Evolutionary conservation across 1,140 invertebrate species (phyloP).

Genomic region (Formica selysi): DNA sequence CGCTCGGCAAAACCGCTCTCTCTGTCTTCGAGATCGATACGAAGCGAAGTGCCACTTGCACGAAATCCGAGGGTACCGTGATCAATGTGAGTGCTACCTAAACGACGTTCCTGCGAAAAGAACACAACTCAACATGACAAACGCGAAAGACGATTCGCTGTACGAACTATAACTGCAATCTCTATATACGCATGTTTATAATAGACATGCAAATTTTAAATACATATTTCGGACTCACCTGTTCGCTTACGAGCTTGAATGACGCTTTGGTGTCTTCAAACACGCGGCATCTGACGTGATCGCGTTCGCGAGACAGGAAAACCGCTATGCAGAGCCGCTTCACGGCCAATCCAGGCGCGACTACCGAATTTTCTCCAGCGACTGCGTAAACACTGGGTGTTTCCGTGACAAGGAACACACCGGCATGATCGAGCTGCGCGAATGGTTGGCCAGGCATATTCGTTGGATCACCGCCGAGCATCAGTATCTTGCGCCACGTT

Average conservation of each 20-base stretch:
- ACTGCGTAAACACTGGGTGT: constrained; percentile 94
- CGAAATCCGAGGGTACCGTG: constrained; percentile 94
- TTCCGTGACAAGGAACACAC: constrained; percentile 96
- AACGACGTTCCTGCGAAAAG: constrained; percentile 89
- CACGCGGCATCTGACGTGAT: constrained; percentile 95
- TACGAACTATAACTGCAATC: background rate
- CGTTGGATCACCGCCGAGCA: constrained; percentile 97
- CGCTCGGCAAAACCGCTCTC: constrained; percentile 95
- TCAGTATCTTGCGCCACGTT: constrained; percentile 93
- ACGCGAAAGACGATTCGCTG: background rate
- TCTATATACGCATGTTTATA: background rate
- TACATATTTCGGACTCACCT: constrained; percentile 83
- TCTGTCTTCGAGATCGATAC: constrained; percentile 94
- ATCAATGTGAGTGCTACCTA: constrained; percentile 94
- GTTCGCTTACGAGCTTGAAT: constrained; percentile 92
- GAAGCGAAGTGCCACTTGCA: constrained; percentile 95
- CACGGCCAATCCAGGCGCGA: constrained; percentile 77
- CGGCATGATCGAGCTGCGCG: constrained; percentile 95
- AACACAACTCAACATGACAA: background rate
- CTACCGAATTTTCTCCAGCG: constrained; percentile 92
- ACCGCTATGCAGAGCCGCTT: constrained; percentile 95
- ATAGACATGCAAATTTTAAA: background rate
- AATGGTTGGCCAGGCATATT: constrained; percentile 96
- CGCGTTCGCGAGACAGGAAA: constrained; percentile 90
- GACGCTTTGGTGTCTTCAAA: constrained; percentile 97